These are phyloP conservation scores for Lydus trimaculatus DNA, from an alignment of 2,888 invertebrate species.

Conservation along the genomic window DNA sequence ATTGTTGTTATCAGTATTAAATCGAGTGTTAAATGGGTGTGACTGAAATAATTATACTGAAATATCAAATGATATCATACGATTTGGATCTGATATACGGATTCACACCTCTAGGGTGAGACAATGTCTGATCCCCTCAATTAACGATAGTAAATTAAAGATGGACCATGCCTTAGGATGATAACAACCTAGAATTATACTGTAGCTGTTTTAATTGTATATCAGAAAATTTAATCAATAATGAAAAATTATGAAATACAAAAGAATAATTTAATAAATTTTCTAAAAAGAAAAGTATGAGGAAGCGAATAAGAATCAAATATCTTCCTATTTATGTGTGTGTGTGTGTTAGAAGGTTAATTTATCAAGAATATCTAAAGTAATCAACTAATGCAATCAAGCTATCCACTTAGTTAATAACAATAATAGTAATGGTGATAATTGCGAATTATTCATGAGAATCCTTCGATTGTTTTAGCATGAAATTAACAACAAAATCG, in stretches of 20 bases:
- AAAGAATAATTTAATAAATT: background rate
- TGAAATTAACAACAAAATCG: conserved; percentile 5
- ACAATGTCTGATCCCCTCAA: conserved; percentile 57
- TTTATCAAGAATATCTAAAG: background rate
- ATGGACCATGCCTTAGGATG: conserved; percentile 49
- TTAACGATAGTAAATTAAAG: conserved; percentile 60
- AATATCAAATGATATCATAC: conserved; percentile 48
- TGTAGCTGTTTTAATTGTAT: background rate
- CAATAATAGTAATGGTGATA: background rate
- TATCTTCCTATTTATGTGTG: background rate
- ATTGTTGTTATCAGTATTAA: conserved; percentile 48
- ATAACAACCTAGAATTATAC: conserved; percentile 35
- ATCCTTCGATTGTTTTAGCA: background rate
- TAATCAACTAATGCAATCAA: background rate
- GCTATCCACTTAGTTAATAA: background rate
- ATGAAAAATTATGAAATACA: background rate
- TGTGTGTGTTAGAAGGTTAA: background rate
- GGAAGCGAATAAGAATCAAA: too few species aligned
- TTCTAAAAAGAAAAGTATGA: too few species aligned
- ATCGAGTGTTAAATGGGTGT: conserved; percentile 59
- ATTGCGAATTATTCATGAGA: background rate
- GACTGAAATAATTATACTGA: conserved; percentile 60
- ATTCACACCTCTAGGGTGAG: conserved; percentile 57
- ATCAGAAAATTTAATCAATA: background rate
- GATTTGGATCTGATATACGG: conserved; percentile 20